phyloP scores from a whole-genome alignment of 2,113 vertebrate genomes.

The Potamarius usumacintae region DNA sequence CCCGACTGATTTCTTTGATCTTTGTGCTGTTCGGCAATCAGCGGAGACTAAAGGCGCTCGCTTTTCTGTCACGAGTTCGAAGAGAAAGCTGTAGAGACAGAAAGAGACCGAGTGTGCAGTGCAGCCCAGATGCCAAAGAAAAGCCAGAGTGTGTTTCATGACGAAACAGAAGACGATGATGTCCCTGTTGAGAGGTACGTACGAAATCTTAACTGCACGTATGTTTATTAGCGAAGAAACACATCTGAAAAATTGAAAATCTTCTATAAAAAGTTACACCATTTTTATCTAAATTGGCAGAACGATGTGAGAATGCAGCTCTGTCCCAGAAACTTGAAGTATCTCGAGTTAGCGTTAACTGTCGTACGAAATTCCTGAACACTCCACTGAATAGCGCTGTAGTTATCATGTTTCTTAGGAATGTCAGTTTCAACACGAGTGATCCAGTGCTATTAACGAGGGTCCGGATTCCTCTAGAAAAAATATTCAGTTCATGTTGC shows the following conservation, averaged over 20 bases:
- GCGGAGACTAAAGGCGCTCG: constrained; percentile 24
- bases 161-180: constrained; percentile 29
- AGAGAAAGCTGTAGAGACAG: constrained; percentile 6
- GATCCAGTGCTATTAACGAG: background rate
- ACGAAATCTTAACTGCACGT: background rate
- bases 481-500: background rate
- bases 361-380: background rate
- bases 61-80: constrained; percentile 22
- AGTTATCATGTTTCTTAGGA: background rate
- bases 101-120: constrained; percentile 9
- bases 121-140: constrained; percentile 39
- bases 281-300: background rate
- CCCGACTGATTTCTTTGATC: constrained; percentile 47
- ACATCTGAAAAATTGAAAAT: background rate
- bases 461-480: background rate
- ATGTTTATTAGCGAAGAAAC: background rate
- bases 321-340: background rate
- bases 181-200: constrained; percentile 41
- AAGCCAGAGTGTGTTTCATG: constrained; percentile 32
- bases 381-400: too few species aligned
- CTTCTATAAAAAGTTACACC: background rate
- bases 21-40: constrained; percentile 20
- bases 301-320: background rate
- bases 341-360: background rate
- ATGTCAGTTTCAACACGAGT: background rate